A percentile compares a stretch with the other conserved stretches of the same genome.
phyloP scores from a whole-genome alignment of 2,888 invertebrate species.

The Ligdia adustata region DNA sequence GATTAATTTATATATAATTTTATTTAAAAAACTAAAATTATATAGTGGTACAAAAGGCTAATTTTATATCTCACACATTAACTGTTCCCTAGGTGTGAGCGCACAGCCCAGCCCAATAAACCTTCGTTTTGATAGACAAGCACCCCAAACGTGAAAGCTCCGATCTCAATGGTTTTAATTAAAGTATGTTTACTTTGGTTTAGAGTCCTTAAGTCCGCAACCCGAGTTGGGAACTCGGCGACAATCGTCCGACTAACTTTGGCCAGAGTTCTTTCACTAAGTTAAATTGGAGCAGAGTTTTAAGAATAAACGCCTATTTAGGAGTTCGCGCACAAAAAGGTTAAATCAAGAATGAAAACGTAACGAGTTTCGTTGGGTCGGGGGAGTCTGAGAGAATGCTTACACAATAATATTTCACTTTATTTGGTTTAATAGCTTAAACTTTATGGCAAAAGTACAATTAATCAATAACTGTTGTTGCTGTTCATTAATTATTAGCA shows the following conservation, averaged over 20 bases:
- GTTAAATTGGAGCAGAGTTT: constrained; percentile 39
- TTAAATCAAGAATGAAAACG: constrained; percentile 36
- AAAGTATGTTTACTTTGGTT: constrained; percentile 29
- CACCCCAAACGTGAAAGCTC: neutral
- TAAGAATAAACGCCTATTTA: constrained; percentile 34
- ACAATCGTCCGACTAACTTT: constrained; percentile 25
- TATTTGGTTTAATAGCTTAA: neutral
- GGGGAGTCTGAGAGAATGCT: no score
- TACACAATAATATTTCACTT: no score
- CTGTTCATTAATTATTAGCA: no score
- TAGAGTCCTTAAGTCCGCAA: constrained; percentile 17
- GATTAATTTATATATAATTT: no score
- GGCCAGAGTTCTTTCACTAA: constrained; percentile 29
- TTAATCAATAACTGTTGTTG: no score
- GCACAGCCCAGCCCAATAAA: no score
- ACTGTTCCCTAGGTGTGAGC: no score
- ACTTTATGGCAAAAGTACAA: no score
- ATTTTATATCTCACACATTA: no score
- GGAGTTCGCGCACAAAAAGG: constrained; percentile 33
- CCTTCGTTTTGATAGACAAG: no score
- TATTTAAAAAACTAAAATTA: no score
- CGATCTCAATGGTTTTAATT: constrained; percentile 29
- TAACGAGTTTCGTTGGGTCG: constrained; percentile 33
- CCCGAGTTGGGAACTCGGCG: constrained; percentile 22
- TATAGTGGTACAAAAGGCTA: no score